Percentiles rank a stretch among this genome's conserved stretches.
These are phyloP conservation scores for Alectura lathami DNA, from an alignment of 2,113 vertebrate genomes.

Conservation along the genomic window DNA sequence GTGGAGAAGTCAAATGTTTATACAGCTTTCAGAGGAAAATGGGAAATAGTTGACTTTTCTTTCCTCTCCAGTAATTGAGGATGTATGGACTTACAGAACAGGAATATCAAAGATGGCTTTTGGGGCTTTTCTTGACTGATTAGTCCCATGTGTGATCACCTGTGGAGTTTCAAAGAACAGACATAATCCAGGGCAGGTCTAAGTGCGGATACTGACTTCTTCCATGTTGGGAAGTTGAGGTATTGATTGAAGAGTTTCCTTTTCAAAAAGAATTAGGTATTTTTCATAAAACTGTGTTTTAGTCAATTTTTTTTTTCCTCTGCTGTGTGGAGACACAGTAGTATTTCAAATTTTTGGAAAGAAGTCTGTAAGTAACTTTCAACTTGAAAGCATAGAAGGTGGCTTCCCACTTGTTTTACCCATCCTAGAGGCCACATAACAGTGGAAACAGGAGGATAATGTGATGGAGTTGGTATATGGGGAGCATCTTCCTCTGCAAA, in stretches of 20 bases:
- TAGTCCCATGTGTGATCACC: not conserved
- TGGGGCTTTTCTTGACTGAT: not conserved
- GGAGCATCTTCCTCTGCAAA: not conserved
- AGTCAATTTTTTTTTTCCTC: not conserved
- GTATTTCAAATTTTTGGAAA: not conserved
- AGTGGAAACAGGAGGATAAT: too few relatives aligned
- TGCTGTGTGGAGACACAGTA: not conserved
- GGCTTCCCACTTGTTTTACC: not conserved
- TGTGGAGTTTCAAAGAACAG: not conserved
- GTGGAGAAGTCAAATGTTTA: not conserved
- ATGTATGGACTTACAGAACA: not conserved
- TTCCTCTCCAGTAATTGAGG: not conserved
- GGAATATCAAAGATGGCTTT: not conserved
- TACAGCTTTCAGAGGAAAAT: not conserved
- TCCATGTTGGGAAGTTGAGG: not conserved
- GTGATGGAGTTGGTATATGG: not conserved
- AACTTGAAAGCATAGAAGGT: not conserved
- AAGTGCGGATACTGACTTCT: not conserved
- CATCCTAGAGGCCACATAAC: too few relatives aligned
- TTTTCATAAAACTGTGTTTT: not conserved
- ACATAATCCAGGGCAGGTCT: not conserved
- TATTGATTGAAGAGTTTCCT: not conserved
- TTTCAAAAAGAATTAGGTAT: not conserved
- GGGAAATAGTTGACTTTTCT: constrained; percentile 11
- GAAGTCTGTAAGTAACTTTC: not conserved